phyloP scores from a whole-genome alignment of 2,797 vertebrate genomes.

The Pangasius macronema region DNA sequence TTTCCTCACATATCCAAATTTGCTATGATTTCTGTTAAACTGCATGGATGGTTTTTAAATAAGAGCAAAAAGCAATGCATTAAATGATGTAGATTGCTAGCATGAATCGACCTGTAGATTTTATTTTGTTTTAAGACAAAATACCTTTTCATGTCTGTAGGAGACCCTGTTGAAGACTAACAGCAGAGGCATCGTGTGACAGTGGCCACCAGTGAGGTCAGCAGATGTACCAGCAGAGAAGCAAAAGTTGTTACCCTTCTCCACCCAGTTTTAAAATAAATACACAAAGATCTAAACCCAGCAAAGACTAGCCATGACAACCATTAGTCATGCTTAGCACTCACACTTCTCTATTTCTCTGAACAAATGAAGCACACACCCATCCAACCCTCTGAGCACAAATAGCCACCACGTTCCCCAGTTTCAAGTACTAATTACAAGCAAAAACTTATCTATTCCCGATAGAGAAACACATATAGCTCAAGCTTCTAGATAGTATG shows the following conservation, averaged over 20 bases:
- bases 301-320: background rate
- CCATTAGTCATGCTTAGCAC: conserved; percentile 12
- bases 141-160: background rate
- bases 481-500: background rate
- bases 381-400: conserved; percentile 18
- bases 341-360: conserved; percentile 38
- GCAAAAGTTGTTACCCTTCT: background rate
- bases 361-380: conserved; percentile 41
- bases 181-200: background rate
- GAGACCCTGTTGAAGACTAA: background rate
- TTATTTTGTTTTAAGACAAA: background rate
- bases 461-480: background rate
- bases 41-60: background rate
- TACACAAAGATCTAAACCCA: conserved; percentile 3
- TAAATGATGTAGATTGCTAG: background rate
- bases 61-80: background rate
- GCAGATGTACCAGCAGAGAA: background rate
- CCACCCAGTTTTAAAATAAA: conserved; percentile 40
- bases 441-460: background rate
- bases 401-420: background rate
- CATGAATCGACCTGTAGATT: background rate
- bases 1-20: background rate
- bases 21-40: background rate
- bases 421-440: background rate
- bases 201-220: background rate